Conservation (phyloP, 1,140 invertebrate genomes). For the Phortica variegata region DNA sequence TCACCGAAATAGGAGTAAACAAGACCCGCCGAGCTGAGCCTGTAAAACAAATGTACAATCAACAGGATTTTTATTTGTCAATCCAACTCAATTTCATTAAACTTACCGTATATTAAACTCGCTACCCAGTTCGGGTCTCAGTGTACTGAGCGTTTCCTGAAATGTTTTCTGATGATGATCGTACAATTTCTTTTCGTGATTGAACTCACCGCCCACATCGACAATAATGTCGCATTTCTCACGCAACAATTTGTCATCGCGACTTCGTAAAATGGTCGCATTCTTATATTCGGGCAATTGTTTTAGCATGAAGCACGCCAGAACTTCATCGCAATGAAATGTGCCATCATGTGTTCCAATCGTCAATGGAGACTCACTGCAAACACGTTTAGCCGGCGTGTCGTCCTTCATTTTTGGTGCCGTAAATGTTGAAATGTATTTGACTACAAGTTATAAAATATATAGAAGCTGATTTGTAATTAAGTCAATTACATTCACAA, state of each 20-base stretch:
- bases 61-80: background rate
- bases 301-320: conserved; percentile 91
- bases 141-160: conserved; percentile 61
- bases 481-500: too few species aligned
- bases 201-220: conserved; percentile 91
- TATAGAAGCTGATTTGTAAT: background rate
- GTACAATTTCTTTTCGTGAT: conserved; percentile 75
- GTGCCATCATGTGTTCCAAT: conserved; percentile 79
- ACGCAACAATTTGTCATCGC: conserved; percentile 65
- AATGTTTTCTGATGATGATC: conserved; percentile 93
- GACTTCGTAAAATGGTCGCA: conserved; percentile 78
- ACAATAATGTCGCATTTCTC: conserved; percentile 90
- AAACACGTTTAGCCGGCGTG: conserved; percentile 28
- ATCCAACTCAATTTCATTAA: background rate
- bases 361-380: conserved; percentile 33
- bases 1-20: conserved; percentile 91
- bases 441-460: background rate
- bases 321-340: conserved; percentile 95
- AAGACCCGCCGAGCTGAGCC: conserved; percentile 93
- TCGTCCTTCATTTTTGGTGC: conserved; percentile 21
- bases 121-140: conserved; percentile 61
- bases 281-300: conserved; percentile 77
- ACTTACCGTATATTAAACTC: conserved; percentile 61
- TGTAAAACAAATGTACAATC: conserved; percentile 55
- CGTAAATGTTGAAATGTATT: background rate